phyloP scores from a whole-genome alignment of 2,113 vertebrate species.

The Trichechus manatus region DNA sequence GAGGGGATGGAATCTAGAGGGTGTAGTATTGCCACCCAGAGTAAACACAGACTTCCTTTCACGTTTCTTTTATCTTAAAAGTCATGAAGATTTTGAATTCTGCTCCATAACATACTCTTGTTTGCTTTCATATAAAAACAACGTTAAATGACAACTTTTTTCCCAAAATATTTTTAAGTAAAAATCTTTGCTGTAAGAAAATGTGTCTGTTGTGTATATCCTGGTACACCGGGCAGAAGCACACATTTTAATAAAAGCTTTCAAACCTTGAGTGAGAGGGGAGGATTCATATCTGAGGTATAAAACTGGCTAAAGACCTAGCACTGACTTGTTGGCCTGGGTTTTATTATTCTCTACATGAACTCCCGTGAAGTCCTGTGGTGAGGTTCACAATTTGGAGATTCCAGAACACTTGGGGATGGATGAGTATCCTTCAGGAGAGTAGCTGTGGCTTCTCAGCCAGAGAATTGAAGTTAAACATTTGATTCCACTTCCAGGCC shows the following conservation, averaged over 20 bases:
- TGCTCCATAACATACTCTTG: neutral
- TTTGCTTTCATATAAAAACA: neutral
- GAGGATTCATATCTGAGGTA: neutral
- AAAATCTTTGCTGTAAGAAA: neutral
- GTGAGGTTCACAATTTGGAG: neutral
- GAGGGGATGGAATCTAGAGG: neutral
- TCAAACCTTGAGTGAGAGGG: neutral
- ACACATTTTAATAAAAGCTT: neutral
- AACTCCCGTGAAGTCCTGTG: neutral
- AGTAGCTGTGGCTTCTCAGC: neutral
- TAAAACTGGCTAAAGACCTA: neutral
- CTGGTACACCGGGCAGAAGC: neutral
- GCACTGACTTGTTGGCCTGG: neutral
- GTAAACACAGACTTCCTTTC: neutral
- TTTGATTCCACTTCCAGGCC: neutral
- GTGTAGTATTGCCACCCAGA: neutral
- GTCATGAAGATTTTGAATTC: neutral
- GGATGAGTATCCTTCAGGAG: neutral
- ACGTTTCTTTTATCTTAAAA: neutral
- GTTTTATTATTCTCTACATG: neutral
- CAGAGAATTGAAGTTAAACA: neutral
- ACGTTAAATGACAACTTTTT: neutral
- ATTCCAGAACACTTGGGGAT: neutral
- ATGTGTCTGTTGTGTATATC: neutral
- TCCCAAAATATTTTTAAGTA: neutral